A percentile compares a stretch with the other conserved stretches of the same genome.
These are phyloP conservation scores for Axis porcinus DNA, from an alignment of 2,113 vertebrate genomes.

Conservation along the genomic window DNA sequence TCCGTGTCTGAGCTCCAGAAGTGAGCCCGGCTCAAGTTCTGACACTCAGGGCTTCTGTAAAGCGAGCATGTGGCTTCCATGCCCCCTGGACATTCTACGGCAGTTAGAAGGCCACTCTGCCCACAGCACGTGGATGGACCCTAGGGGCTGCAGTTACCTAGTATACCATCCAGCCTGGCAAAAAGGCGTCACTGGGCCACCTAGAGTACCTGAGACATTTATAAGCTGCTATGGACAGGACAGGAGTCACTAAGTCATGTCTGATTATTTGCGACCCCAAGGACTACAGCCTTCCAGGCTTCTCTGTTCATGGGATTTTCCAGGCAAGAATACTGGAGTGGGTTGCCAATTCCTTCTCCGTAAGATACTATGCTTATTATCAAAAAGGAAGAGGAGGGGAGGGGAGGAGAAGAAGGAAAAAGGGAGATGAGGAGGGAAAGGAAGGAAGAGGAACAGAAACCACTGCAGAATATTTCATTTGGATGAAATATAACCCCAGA, in stretches of 20 bases:
- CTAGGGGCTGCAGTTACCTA: neutral
- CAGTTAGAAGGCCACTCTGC: neutral
- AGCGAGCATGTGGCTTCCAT: neutral
- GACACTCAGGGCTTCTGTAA: neutral
- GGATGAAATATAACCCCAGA: neutral
- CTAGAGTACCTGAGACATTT: neutral
- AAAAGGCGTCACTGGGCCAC: neutral
- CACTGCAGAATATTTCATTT: neutral
- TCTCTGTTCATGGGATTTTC: neutral
- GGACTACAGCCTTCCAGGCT: neutral
- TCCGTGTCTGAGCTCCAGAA: neutral
- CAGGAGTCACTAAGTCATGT: neutral
- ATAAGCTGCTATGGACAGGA: neutral
- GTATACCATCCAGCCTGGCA: neutral
- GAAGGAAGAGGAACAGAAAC: neutral
- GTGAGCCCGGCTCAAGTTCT: neutral
- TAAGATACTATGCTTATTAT: neutral
- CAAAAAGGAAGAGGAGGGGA: neutral
- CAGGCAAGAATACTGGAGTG: neutral
- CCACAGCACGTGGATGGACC: neutral
- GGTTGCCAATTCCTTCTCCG: neutral
- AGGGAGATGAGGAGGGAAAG: neutral
- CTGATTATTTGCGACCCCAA: neutral
- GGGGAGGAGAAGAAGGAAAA: neutral
- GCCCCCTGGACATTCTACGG: neutral